These are phyloP conservation scores for Leptosomus discolor DNA, from an alignment of 2,113 vertebrate genomes.

Conservation along the genomic window DNA sequence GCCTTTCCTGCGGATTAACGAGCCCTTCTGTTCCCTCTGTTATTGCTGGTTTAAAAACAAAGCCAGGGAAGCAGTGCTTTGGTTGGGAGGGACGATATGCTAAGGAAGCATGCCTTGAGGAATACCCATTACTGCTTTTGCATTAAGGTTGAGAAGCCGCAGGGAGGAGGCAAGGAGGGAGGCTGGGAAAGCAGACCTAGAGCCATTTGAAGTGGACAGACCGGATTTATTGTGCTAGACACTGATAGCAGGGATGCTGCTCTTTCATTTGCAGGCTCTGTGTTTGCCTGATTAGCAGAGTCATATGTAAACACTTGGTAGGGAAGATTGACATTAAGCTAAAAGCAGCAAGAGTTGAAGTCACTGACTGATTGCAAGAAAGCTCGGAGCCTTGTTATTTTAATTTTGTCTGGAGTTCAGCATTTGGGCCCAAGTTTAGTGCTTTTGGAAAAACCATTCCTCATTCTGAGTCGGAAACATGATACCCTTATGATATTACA, in stretches of 20 bases:
- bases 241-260: neutral
- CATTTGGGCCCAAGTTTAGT: neutral
- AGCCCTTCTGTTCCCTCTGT: neutral
- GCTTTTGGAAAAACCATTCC: neutral
- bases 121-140: neutral
- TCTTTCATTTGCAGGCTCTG: slow-evolving; percentile 16
- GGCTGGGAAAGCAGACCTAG: neutral
- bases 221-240: neutral
- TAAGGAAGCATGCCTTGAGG: slow-evolving; percentile 1
- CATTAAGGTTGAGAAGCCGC: neutral
- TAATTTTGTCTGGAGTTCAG: neutral
- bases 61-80: neutral
- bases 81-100: neutral
- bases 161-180: neutral
- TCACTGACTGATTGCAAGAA: neutral
- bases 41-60: slow-evolving; percentile 1
- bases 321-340: neutral
- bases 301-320: neutral
- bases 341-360: neutral
- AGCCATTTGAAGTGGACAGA: neutral
- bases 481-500: neutral
- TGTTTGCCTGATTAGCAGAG: slow-evolving; percentile 23
- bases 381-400: neutral
- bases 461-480: neutral
- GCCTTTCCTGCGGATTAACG: neutral